phyloP scores from a whole-genome alignment of 2,113 vertebrate genomes.

The Neotoma lepida region DNA sequence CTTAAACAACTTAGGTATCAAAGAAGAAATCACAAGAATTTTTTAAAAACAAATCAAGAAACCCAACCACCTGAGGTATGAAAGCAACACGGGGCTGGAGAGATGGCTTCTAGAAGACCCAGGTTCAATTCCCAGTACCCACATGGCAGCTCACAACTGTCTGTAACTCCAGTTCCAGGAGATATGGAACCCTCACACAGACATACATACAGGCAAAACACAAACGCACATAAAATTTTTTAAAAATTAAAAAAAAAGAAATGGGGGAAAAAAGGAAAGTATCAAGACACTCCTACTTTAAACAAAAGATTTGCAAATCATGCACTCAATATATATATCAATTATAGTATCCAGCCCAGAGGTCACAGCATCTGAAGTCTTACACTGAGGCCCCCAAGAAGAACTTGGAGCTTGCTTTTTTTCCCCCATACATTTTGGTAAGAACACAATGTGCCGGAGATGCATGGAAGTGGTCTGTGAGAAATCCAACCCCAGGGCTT shows the following conservation, averaged over 20 bases:
- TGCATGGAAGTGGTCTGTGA: slow-evolving; percentile 99
- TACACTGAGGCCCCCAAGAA: slow-evolving; percentile 99
- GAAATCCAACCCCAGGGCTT: slow-evolving; percentile 94
- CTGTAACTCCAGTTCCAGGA: not conserved
- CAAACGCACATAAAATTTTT: not conserved
- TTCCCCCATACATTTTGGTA: slow-evolving; percentile 93
- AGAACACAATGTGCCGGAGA: slow-evolving; percentile 98
- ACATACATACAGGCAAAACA: not conserved
- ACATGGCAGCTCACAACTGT: not conserved
- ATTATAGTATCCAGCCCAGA: not conserved
- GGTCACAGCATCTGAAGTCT: slow-evolving; percentile 83
- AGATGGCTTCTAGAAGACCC: not conserved
- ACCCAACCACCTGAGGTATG: not conserved
- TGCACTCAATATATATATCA: not conserved
- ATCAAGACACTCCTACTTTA: not conserved
- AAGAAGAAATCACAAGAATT: not conserved
- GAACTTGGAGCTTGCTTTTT: slow-evolving; percentile 92
- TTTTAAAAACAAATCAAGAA: not conserved
- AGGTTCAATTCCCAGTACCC: not conserved
- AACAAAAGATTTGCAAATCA: not conserved
- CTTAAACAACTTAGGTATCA: not conserved
- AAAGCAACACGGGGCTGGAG: not conserved
- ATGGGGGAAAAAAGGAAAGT: not conserved
- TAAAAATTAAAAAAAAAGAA: not conserved
- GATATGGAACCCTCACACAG: not conserved